Conservation (phyloP, 30 jellyfish, hydroid and myxozoan genomes). For the Turritopsis rubra region DNA sequence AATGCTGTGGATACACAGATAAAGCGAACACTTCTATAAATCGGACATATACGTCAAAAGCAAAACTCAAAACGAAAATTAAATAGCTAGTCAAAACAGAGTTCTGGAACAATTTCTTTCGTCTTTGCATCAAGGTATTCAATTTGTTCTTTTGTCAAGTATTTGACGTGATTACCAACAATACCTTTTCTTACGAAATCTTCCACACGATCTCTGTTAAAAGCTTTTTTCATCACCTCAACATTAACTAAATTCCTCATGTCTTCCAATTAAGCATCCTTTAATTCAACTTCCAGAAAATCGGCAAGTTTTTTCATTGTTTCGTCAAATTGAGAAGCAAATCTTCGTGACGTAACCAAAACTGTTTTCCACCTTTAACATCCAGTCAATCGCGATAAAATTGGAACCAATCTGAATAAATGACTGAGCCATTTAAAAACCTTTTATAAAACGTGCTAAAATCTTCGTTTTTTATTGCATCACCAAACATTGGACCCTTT, state of each 20-base stretch:
- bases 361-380: neutral
- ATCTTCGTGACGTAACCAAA: neutral
- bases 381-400: neutral
- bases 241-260: neutral
- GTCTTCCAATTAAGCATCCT: neutral
- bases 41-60: no score
- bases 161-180: neutral
- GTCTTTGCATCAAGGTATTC: neutral
- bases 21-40: no score
- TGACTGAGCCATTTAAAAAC: neutral
- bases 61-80: no score
- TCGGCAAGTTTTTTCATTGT: neutral
- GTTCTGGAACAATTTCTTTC: neutral
- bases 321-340: neutral
- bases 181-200: neutral
- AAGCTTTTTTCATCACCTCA: neutral
- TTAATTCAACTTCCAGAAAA: neutral
- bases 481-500: neutral
- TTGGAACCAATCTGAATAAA: neutral
- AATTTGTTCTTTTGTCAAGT: neutral
- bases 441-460: neutral
- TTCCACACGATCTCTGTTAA: no score
- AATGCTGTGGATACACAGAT: no score
- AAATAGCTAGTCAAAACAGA: no score
- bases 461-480: neutral